Evolutionary conservation across 2,888 invertebrate genomes (phyloP), one percentile per base, ranked within the genome.

Genomic region (Horisme vitalbata): DNA sequence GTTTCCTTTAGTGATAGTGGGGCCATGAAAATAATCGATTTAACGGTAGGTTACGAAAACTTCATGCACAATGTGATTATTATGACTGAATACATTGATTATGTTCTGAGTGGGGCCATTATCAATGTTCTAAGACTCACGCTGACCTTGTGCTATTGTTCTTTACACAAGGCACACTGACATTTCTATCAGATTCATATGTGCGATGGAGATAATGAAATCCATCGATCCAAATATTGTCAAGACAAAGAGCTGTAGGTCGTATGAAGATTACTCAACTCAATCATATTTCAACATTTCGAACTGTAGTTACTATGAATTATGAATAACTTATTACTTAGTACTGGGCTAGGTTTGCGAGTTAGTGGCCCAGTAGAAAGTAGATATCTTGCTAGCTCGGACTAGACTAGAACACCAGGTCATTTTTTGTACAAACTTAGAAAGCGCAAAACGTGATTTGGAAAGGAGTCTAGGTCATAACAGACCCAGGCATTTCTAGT

Each of bases 181-280:
- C 60, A 63, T 62, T 65, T 65, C 61, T 63, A 57, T 63, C 65
- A 68, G 73, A 75, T 74, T 65, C 67, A 77, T 72, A 63, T 63
- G 63, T 58, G 61, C 68, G 66, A 63, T 65, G 63, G 59, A 59
- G 60, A 64, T 69, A 79, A 80, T 80, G 68, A 74, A 68, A 75
- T 76, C 71, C 72, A 78, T 73, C 68, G 63, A 61, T 56, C 55
- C 61, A 58, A 52, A 63, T 58, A 63, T 65, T 75, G 71, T 62
- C 73, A 75, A 69, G 76, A 81, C 84, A 82, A 81, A 79, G 79
- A 82, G 77, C 77, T 68, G 83, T 77, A 75, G 77, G 77, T 71
- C 75, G 80, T 48, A 13, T 13, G 18, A 37, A 28, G 60, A 86
- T 83, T n/a, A n/a, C n/a, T n/a, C n/a, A n/a, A 65, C 81, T 71